phyloP scores from a whole-genome alignment of 2,888 invertebrate genomes.

The Sylvicola cinctus region DNA sequence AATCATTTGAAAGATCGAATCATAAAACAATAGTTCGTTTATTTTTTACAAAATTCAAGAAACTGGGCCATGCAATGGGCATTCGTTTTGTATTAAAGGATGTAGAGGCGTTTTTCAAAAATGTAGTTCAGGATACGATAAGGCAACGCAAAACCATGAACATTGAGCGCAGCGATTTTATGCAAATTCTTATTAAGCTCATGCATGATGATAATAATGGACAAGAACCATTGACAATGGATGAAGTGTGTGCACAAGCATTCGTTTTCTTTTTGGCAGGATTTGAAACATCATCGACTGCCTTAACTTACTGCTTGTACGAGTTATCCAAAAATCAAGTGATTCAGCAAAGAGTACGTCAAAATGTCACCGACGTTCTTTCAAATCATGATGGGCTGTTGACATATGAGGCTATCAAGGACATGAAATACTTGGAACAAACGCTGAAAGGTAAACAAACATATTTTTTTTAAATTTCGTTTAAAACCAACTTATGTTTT shows the following conservation, averaged over 20 bases:
- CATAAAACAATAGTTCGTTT: background rate
- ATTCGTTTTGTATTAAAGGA: slow-evolving; percentile 9
- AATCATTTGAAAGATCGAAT: slow-evolving; percentile 2
- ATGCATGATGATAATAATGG: too few species aligned
- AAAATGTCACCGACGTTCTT: slow-evolving; percentile 27
- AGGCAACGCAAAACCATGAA: slow-evolving; percentile 18
- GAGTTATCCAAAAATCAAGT: slow-evolving; percentile 30
- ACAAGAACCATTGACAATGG: slow-evolving; percentile 20
- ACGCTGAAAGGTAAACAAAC: slow-evolving; percentile 27
- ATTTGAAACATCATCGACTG: slow-evolving; percentile 36
- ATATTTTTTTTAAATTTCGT: slow-evolving; percentile 4
- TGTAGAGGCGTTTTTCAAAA: slow-evolving; percentile 16
- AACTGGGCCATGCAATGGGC: background rate
- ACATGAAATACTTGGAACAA: slow-evolving; percentile 35
- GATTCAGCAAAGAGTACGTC: slow-evolving; percentile 28
- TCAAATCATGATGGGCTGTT: slow-evolving; percentile 25
- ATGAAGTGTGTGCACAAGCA: slow-evolving; percentile 31
- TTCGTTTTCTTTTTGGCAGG: slow-evolving; percentile 40
- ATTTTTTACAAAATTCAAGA: background rate
- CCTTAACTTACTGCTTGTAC: slow-evolving; percentile 31
- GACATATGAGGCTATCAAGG: slow-evolving; percentile 31
- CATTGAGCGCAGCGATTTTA: slow-evolving; percentile 26
- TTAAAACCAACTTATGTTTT: too few species aligned
- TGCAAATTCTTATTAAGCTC: slow-evolving; percentile 25
- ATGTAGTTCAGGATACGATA: slow-evolving; percentile 21